Percentiles rank a stretch among this genome's conserved stretches.
These are phyloP conservation scores for Spilogale gracilis DNA, from an alignment of 2,113 vertebrate species.

Conservation along the genomic window DNA sequence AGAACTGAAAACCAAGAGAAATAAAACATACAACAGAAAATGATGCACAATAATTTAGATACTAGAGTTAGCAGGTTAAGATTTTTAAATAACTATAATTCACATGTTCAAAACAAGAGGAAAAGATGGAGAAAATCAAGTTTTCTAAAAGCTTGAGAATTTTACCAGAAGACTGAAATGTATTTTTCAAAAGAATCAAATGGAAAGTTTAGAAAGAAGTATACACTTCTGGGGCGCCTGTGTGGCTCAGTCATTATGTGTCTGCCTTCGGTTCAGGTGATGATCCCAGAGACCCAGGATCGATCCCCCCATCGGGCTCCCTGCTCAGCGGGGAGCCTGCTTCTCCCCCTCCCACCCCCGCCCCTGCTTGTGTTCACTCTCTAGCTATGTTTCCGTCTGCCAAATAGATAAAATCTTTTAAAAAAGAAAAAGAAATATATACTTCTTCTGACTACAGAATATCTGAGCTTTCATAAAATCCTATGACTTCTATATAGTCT, in stretches of 20 bases:
- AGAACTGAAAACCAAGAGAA: not conserved
- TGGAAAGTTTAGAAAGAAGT: constrained; percentile 31
- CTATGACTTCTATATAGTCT: not conserved
- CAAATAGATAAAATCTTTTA: no score
- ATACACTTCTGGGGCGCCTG: not conserved
- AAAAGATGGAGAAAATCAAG: not conserved
- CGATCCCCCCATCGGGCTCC: no score
- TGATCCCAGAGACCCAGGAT: no score
- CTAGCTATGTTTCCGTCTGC: no score
- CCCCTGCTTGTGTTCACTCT: no score
- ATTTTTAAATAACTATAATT: not conserved
- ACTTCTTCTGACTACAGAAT: not conserved
- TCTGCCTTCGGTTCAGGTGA: no score
- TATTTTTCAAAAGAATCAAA: not conserved
- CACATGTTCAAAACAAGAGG: not conserved
- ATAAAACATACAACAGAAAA: not conserved
- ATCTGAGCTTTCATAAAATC: not conserved
- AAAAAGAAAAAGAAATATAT: not conserved
- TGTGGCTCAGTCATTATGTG: no score
- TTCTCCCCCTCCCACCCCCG: no score
- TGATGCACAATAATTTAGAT: not conserved
- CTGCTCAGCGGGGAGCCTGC: no score
- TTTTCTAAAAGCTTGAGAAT: not conserved
- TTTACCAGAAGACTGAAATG: not conserved
- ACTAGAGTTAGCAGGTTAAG: not conserved